Base-by-base conservation (phyloP, 2,113 vertebrate species). In the Ellobius talpinus region DNA sequence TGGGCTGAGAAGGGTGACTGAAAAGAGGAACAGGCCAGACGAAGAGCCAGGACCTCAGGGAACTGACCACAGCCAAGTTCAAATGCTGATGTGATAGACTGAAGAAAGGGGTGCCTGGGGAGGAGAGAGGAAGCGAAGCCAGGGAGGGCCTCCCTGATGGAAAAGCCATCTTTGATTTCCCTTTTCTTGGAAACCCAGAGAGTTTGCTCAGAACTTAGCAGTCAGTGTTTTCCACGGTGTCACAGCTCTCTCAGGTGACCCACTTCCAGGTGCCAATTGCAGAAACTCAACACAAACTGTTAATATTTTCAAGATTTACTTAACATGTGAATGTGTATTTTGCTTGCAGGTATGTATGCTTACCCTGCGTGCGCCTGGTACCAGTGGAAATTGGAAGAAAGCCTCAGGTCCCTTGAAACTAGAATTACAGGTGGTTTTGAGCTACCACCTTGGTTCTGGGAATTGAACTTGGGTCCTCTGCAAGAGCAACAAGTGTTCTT, bases 191-290 rank as follows among this genome's bases (percentile, higher is more conserved):
- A 21, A n/a, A 17, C 55, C 52, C 13, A 10, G 90, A 24, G 3
- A 0, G 33, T 79, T 47, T 5, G 65, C 55, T 76, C 85, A 39
- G 81, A 24, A 14, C 12, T 11, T 0, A 3, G 74, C n/a, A 3
- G 21, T 47, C 29, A 0, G 0, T 9, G 13, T 52, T 42, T 52
- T 36, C 36, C 84, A n/a, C 26, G 11, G 14, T 1, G 5, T 52
- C 66, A 45, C 73, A 17, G 23, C 11, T 61, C n/a, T n/a, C 42
- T 42, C 95, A 52, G 14, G 65, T 0, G 26, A 89, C 10, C 47
- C 36, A 29, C 33, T 84, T 79, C 19, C 74, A 39, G 36, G 2
- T 8, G 39, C 14, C 17, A 89, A 19, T 1, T 50, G 65, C 65
- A 77, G n/a, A 87, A 86, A 58, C 55, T 36, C 11, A 1, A 36